Base-by-base conservation (phyloP, 2,113 vertebrate species). In the Panthera tigris region DNA sequence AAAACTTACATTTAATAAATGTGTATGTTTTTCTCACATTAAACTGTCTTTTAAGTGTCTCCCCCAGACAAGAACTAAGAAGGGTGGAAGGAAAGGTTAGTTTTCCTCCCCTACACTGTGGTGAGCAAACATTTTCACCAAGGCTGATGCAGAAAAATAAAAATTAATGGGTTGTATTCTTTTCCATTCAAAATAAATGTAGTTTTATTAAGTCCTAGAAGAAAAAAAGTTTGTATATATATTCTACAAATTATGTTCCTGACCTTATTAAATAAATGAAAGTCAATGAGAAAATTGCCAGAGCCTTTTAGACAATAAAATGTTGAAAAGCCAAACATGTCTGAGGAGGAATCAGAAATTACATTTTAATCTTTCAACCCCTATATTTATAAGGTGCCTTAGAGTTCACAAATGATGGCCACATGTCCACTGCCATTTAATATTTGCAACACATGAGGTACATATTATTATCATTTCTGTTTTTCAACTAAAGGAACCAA, bases 211-310 rank as follows among this genome's bases (percentile, higher is more conserved):
- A 97, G 11, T 55, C n/a, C 80, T 82, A 83, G 81, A 88, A 95
- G 74, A 69, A 95, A 96, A 94, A 63, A 87, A 94, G 23, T 93
- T 92, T 97, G 76, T 84, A 80, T 91, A 80, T 93, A 78, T 63
- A 85, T 69, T 86, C 65, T 96, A 85, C 81, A 97, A 97, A 96
- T 94, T 93, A 85, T 94, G 82, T 86, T 94, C 61, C 80, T 94
- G 89, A 95, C 95, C 88, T 97, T 97, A 97, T 96, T 97, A 97
- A 97, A 86, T 96, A 95, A 96, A 45, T 86, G 84, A 98, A 98
- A 97, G 91, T 97, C 95, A 94, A 82, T 97, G 96, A 97, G 85
- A 96, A 96, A 97, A 96, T 91, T 91, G 82, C 73, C 48, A 95
- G 68, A 97, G 25, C 61, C 92, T 95, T 96, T 98, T 97, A 95